A percentile compares a stretch with the other conserved stretches of the same genome.
Conservation (phyloP, 1,140 invertebrate genomes). For the Octopus bimaculoides region DNA sequence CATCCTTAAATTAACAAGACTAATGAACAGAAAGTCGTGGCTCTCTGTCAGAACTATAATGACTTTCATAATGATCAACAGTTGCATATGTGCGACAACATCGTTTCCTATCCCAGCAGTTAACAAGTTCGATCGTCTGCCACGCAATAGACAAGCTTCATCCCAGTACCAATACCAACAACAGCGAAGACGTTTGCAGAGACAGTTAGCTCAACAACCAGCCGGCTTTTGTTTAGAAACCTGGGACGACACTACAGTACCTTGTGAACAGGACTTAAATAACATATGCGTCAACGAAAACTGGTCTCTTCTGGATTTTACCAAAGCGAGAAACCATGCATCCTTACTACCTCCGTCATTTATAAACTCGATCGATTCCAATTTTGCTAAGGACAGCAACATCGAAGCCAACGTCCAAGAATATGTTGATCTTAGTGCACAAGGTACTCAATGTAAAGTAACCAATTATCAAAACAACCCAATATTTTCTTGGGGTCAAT, state of each 20-base stretch:
- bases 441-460: neutral
- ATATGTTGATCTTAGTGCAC: too few relatives aligned
- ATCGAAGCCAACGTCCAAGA: too few relatives aligned
- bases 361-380: neutral
- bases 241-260: neutral
- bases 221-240: neutral
- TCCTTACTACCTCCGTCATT: neutral
- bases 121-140: neutral
- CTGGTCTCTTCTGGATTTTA: constrained; percentile 2
- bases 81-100: neutral
- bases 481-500: neutral
- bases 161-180: neutral
- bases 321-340: neutral
- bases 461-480: neutral
- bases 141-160: neutral
- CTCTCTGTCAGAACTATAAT: neutral
- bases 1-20: neutral
- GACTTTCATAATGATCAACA: neutral
- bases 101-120: neutral
- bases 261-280: neutral
- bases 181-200: neutral
- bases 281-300: neutral
- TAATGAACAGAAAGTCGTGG: neutral
- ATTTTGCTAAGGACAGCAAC: neutral
- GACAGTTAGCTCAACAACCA: neutral